Base-by-base conservation (phyloP, 2,797 vertebrate species). In the Lycodopsis pacificus region DNA sequence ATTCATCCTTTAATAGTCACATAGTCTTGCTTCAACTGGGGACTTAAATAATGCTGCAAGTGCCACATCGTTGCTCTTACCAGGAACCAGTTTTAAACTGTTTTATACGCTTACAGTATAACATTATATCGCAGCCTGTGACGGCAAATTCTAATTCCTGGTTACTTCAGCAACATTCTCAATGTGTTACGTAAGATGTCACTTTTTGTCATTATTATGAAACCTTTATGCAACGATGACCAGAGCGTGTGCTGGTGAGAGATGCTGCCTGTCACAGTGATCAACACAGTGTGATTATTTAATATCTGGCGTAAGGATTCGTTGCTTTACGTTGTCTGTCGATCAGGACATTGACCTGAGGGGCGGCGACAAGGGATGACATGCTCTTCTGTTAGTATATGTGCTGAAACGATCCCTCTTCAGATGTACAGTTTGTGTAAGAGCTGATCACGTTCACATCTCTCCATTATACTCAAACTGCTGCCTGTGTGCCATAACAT, bases 271-370 rank as follows among this genome's bases (percentile, higher is more conserved):
- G 17, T 51, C 57, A 34, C 20, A 12, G 66, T 76, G 79, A 74
- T 74, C 63, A 79, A 81, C 71, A 13, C 30, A 5, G 8, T 27
- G 6, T 65, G 34, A 17, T 74, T 56, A 64, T 20, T 46, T 25
- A 1, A 69, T 19, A 44, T 64, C 49, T 40, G 5, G 9, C 44
- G 1, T 2, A 46, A 9, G 44, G 17, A 46, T 46, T 19, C 2
- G 17, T 46, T 46, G 44, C 20, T 17, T 32, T 40, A 4, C n/a
- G 19, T 42, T n/a, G 51, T 73, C 14, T 12, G 44, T 73, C 14
- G 38, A 11, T 13, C 34, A 17, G 13, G 49, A 36, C 17, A 32
- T 13, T n/a, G 11, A 69, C 66, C 19, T 66, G 36, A 54, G 22
- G 19, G 1, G 6, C 20, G 14, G 34, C 11, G 69, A 72, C 5